Percentiles rank a stretch among this genome's conserved stretches.
Evolutionary conservation across 1,140 invertebrate species (phyloP).

Genomic region (Bombus difficillimus): DNA sequence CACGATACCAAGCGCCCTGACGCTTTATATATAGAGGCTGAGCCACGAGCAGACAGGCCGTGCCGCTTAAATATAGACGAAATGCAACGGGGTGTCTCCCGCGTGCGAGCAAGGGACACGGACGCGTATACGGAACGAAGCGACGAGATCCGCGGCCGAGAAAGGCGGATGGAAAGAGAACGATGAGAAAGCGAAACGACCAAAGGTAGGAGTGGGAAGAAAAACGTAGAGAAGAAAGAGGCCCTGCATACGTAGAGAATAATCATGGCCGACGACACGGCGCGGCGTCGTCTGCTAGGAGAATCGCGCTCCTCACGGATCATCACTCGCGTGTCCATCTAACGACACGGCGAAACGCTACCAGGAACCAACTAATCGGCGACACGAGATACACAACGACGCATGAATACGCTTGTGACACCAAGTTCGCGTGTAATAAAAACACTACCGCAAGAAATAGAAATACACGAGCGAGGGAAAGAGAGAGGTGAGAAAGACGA

Average conservation of each 20-base stretch:
- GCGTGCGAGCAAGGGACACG: slow-evolving; percentile 44
- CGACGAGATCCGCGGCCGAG: slow-evolving; percentile 8
- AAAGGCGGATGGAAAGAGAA: slow-evolving; percentile 16
- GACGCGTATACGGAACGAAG: slow-evolving; percentile 10
- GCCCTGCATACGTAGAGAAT: slow-evolving; percentile 45
- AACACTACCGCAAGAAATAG: background rate
- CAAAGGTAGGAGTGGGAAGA: background rate
- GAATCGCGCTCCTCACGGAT: background rate
- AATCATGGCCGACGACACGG: slow-evolving; percentile 66
- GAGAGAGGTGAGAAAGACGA: background rate
- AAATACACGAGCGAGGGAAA: background rate
- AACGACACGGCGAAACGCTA: background rate
- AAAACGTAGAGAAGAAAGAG: slow-evolving; percentile 30
- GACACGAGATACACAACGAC: slow-evolving; percentile 10
- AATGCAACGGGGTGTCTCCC: slow-evolving; percentile 74
- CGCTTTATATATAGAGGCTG: slow-evolving; percentile 77
- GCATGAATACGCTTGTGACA: background rate
- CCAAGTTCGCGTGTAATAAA: background rate
- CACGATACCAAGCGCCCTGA: slow-evolving; percentile 67
- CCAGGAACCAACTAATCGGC: background rate
- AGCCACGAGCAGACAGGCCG: slow-evolving; percentile 71
- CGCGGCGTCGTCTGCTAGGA: slow-evolving; percentile 67
- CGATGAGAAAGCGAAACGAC: background rate
- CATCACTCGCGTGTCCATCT: background rate
- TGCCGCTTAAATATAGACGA: slow-evolving; percentile 78